Base-by-base conservation (phyloP, 2,797 vertebrate species). In the Phrynocephalus guinanensis region DNA sequence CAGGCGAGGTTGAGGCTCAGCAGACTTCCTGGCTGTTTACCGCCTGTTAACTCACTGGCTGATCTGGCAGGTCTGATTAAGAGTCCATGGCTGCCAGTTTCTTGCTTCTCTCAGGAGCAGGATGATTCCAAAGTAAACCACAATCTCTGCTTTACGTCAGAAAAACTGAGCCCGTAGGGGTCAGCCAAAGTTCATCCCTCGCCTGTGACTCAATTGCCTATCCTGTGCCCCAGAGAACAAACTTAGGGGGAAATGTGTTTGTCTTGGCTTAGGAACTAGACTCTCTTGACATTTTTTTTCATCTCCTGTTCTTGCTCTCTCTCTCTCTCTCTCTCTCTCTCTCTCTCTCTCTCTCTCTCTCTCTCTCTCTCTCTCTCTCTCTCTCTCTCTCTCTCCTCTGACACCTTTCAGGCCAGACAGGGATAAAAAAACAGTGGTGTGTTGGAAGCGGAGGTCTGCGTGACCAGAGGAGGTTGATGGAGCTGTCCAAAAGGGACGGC, bases 131-230 rank as follows among this genome's bases (percentile, higher is more conserved):
- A 78, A 24, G 26, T n/a, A 72, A 82, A 76, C 83, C 52, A 16
- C 6, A 56, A 6, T n/a, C 26, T n/a, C 86, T 73, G 79, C 63
- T 90, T 85, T 86, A 79, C 86, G 60, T 88, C 83, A 83, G 73
- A 84, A 76, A 30, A 72, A 26, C 10, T 48, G 77, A 48, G 26
- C 63, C 3, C 3, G 3, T 52, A 1, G 1, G 83, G 79, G 78
- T 83, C 30, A 66, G 79, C 68, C n/a, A 68, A 16, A 83, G 83
- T 75, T 85, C 56, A 73, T 9, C 72, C 22, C 52, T 28, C 15
- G 75, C 28, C 75, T 16, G 38, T 28, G 67, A 73, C 24, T 86
- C 56, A 38, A 22, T 44, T 67, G 72, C 67, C 38, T 66, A 8
- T 71, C 7, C 3, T 60, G 7, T 20, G 66, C 70, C 33, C 66